A percentile compares a stretch with the other conserved stretches of the same genome.
These are phyloP conservation scores for Ceratina calcarata DNA, from an alignment of 1,140 invertebrate genomes.

Conservation along the genomic window DNA sequence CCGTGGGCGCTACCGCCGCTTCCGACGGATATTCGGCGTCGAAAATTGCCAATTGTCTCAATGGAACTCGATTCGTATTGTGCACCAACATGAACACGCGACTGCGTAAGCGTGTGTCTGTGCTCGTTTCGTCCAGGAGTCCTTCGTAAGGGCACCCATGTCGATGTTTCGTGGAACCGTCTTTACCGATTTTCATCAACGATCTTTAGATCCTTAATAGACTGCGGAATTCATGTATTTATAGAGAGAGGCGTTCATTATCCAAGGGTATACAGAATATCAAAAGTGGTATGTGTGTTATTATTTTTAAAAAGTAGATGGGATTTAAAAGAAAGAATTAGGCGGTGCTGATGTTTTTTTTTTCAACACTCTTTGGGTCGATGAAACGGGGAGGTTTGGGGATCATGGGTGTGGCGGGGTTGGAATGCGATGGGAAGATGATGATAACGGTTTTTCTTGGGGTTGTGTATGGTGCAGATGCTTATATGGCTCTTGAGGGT, in stretches of 20 bases:
- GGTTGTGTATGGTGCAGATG: background rate
- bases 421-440: background rate
- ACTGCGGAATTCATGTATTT: too few species aligned
- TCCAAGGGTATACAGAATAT: too few species aligned
- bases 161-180: background rate
- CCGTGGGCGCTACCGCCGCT: slow-evolving; percentile 71
- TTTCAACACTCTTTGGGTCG: background rate
- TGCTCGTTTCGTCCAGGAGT: slow-evolving; percentile 24
- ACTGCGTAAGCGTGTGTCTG: slow-evolving; percentile 11
- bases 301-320: too few species aligned
- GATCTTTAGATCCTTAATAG: background rate
- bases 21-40: slow-evolving; percentile 76
- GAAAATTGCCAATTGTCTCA: slow-evolving; percentile 77
- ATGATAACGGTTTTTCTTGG: background rate
- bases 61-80: slow-evolving; percentile 72
- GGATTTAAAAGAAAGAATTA: background rate
- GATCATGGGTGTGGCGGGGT: background rate
- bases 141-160: slow-evolving; percentile 45
- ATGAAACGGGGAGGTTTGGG: background rate
- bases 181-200: background rate
- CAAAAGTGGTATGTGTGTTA: too few species aligned
- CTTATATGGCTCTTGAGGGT: background rate
- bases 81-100: slow-evolving; percentile 59
- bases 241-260: too few species aligned
- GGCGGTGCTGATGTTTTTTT: background rate